Percentiles rank a stretch among this genome's conserved stretches.
Conservation (phyloP, 2,888 invertebrate species). For the Masnerella sp. region DNA sequence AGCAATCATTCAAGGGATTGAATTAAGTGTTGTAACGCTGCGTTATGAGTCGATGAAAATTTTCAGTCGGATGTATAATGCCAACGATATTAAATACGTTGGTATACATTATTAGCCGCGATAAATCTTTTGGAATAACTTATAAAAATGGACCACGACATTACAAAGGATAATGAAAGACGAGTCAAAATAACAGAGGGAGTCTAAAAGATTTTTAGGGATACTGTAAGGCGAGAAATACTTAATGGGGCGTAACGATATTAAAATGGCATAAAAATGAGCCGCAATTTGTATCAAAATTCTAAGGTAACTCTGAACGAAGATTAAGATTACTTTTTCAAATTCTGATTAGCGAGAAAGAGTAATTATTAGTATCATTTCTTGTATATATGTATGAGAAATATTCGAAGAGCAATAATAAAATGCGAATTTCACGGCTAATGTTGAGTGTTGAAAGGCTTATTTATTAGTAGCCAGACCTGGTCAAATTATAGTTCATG, state of each 20-base stretch:
- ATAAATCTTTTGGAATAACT: conserved; percentile 45
- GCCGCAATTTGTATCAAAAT: conserved; percentile 77
- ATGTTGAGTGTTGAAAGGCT: conserved; percentile 46
- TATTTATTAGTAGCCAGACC: conserved; percentile 57
- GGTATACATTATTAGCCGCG: conserved; percentile 26
- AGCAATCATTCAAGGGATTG: conserved; percentile 38
- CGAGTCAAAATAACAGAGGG: conserved; percentile 44
- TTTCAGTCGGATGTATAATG: conserved; percentile 11
- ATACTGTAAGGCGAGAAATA: conserved; percentile 69
- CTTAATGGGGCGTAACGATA: conserved; percentile 77
- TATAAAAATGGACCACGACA: conserved; percentile 39
- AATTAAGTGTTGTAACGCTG: conserved; percentile 15
- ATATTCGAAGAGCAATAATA: background rate
- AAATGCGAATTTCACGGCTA: background rate
- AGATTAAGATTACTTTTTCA: too few species aligned
- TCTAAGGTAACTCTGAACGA: too few species aligned
- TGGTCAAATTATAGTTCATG: conserved; percentile 56
- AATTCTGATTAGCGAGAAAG: too few species aligned
- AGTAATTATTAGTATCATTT: conserved; percentile 29
- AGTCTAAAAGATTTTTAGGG: conserved; percentile 62
- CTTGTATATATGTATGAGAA: background rate
- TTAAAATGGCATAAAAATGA: conserved; percentile 78
- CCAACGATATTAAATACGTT: conserved; percentile 20
- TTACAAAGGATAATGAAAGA: conserved; percentile 56
- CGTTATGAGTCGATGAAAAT: conserved; percentile 8